A percentile compares a stretch with the other conserved stretches of the same genome.
Conservation (phyloP, 2,113 vertebrate genomes). For the Conger conger region DNA sequence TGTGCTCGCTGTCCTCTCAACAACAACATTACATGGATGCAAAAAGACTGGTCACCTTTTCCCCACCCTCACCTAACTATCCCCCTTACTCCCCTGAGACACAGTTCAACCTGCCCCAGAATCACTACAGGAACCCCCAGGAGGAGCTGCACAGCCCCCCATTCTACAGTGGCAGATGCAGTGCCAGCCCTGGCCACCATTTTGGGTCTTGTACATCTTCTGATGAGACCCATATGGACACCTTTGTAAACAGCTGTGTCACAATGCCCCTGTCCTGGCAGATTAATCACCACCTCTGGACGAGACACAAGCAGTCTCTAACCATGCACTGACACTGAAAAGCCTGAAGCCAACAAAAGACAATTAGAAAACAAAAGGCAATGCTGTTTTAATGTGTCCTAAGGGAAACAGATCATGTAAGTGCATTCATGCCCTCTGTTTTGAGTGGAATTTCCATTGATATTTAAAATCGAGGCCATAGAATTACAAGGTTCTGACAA, state of each 20-base stretch:
- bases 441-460: not conserved
- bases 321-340: conserved; percentile 45
- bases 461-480: not conserved
- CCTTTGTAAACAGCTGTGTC: conserved; percentile 37
- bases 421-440: not conserved
- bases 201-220: conserved; percentile 36
- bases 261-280: conserved; percentile 52
- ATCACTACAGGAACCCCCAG: conserved; percentile 26
- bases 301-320: conserved; percentile 61
- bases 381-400: not conserved
- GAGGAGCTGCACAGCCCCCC: conserved; percentile 27
- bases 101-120: conserved; percentile 41
- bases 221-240: conserved; percentile 46
- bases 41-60: not conserved
- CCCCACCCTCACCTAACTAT: conserved; percentile 38
- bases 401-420: not conserved
- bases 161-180: conserved; percentile 13
- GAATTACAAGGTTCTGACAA: too few species aligned
- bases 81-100: conserved; percentile 27
- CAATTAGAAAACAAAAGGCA: not conserved
- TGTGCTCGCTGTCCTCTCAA: conserved; percentile 30
- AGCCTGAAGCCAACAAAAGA: not conserved
- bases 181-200: conserved; percentile 37
- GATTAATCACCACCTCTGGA: conserved; percentile 54
- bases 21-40: conserved; percentile 20